Evolutionary conservation across 2,888 invertebrate species (phyloP).

Genomic region (Hybos culiciformis): DNA sequence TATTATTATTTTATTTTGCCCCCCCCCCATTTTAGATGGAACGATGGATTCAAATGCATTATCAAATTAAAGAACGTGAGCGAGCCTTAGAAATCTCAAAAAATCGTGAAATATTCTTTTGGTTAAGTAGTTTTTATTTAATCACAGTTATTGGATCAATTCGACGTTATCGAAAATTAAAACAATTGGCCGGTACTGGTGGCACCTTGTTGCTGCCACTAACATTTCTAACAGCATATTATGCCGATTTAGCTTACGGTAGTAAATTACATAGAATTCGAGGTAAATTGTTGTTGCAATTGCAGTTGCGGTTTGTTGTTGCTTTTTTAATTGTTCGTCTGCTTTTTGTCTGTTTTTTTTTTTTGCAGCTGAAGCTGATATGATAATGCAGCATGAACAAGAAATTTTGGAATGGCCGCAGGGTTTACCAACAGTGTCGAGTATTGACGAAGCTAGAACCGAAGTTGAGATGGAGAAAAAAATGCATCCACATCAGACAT

Average conservation of each 20-base stretch:
- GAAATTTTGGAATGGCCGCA: constrained; percentile 57
- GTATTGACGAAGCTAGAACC: constrained; percentile 51
- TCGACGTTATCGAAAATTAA: constrained; percentile 45
- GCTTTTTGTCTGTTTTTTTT: no score
- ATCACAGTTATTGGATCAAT: constrained; percentile 38
- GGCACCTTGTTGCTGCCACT: constrained; percentile 58
- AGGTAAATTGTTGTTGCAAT: constrained; percentile 38
- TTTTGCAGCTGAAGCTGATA: constrained; percentile 55
- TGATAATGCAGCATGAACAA: constrained; percentile 60
- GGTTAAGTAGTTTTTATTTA: constrained; percentile 54
- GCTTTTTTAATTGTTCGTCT: background rate
- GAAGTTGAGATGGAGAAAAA: constrained; percentile 50
- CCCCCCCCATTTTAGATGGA: constrained; percentile 44
- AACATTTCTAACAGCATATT: constrained; percentile 55
- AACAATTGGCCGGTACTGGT: no score
- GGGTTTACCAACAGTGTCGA: constrained; percentile 58
- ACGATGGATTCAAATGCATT: constrained; percentile 66
- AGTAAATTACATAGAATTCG: constrained; percentile 60
- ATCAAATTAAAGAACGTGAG: constrained; percentile 61
- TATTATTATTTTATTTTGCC: background rate
- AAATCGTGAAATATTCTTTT: constrained; percentile 57
- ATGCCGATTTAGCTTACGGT: constrained; percentile 63
- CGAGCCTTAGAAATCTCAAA: constrained; percentile 57
- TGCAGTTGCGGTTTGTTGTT: background rate
- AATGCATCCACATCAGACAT: constrained; percentile 45